These are phyloP conservation scores for Zaprionus vittiger DNA, from an alignment of 1,140 invertebrate species.

Conservation along the genomic window DNA sequence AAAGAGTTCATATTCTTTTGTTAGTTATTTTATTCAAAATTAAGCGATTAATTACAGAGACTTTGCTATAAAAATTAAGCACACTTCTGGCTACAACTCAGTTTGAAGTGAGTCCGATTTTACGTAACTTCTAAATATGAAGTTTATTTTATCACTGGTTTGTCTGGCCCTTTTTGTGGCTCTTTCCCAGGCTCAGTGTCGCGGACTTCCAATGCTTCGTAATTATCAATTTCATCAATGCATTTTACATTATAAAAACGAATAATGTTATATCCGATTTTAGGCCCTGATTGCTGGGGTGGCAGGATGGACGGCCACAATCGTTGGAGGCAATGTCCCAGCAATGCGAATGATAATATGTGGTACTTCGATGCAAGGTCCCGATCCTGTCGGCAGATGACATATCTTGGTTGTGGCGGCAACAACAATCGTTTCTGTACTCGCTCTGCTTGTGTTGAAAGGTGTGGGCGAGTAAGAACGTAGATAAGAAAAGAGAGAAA, in stretches of 20 bases:
- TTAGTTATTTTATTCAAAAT: neutral
- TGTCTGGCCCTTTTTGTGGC: neutral
- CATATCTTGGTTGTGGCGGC: neutral
- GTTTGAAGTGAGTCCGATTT: neutral
- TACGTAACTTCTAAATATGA: neutral
- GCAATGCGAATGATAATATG: no score
- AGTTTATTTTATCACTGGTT: neutral
- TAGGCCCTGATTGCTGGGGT: neutral
- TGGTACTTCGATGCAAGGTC: no score
- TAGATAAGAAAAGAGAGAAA: neutral
- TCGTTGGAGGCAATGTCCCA: no score
- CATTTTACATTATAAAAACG: neutral
- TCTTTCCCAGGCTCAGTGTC: neutral
- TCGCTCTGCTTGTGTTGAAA: neutral
- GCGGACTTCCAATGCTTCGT: neutral
- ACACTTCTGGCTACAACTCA: neutral
- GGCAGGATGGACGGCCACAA: neutral
- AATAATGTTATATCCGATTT: neutral
- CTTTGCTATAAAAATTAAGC: neutral
- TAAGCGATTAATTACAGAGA: neutral
- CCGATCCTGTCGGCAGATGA: neutral
- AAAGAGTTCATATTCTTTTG: neutral
- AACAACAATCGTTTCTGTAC: neutral
- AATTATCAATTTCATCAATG: neutral
- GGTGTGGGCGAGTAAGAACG: neutral